Evolutionary conservation across 2,113 vertebrate species (phyloP).

Genomic region (Gavia stellata): DNA sequence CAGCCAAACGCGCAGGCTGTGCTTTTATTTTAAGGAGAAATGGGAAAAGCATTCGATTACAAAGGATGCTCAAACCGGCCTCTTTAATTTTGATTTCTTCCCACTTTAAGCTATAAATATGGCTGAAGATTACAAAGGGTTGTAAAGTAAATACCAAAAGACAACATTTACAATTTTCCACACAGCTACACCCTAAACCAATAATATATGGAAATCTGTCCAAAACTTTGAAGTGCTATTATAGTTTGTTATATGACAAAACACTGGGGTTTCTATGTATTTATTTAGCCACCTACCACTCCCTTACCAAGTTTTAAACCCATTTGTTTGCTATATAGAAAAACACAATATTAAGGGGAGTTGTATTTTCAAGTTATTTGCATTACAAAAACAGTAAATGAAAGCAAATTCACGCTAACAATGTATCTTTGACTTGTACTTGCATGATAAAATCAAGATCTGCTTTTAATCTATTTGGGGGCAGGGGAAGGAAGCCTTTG

Average conservation of each 20-base stretch:
- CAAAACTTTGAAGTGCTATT: constrained; percentile 56
- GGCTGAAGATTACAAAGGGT: constrained; percentile 41
- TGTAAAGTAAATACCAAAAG: constrained; percentile 56
- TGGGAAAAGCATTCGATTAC: constrained; percentile 35
- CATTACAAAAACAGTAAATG: background rate
- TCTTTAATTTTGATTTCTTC: constrained; percentile 62
- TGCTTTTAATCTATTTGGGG: background rate
- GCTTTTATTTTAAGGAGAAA: constrained; percentile 32
- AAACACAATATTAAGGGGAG: background rate
- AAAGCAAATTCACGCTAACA: background rate
- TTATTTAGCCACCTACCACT: constrained; percentile 32
- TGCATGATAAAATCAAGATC: background rate
- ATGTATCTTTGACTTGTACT: background rate
- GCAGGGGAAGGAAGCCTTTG: background rate
- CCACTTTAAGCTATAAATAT: constrained; percentile 45
- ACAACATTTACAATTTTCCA: constrained; percentile 38
- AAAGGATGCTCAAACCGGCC: constrained; percentile 10
- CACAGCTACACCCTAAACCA: constrained; percentile 50
- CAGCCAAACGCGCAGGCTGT: background rate
- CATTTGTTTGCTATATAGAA: background rate
- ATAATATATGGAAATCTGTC: constrained; percentile 34
- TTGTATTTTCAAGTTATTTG: constrained; percentile 2
- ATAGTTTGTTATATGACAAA: constrained; percentile 4
- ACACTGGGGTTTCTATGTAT: constrained; percentile 1
- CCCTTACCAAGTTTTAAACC: background rate